Evolutionary conservation across 2,888 invertebrate genomes (phyloP).

Genomic region (Bimastos eiseni): DNA sequence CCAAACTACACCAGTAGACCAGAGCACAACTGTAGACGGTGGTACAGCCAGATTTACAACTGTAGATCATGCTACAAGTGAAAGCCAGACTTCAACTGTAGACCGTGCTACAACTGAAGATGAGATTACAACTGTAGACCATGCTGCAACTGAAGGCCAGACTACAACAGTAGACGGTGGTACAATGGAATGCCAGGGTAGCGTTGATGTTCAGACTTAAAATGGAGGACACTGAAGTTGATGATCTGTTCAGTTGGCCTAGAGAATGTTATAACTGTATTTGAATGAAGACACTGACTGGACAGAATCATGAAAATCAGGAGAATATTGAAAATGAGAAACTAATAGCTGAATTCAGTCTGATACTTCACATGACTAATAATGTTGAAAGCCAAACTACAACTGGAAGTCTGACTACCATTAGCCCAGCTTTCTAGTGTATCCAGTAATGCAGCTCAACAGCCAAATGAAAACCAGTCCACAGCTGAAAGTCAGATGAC

Average conservation of each 20-base stretch:
- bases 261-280: not conserved
- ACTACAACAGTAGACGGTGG: too few relatives aligned
- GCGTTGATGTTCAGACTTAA: not conserved
- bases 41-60: too few relatives aligned
- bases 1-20: too few relatives aligned
- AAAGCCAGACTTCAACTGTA: too few relatives aligned
- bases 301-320: not conserved
- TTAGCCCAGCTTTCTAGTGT: not conserved
- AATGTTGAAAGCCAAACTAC: too few relatives aligned
- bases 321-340: not conserved
- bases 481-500: conserved; percentile 9
- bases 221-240: not conserved
- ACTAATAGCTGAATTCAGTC: not conserved
- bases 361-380: too few relatives aligned
- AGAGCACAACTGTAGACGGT: too few relatives aligned
- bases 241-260: not conserved
- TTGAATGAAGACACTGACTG: not conserved
- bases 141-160: too few relatives aligned
- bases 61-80: too few relatives aligned
- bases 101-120: too few relatives aligned
- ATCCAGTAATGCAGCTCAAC: not conserved
- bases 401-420: not conserved
- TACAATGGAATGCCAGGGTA: not conserved
- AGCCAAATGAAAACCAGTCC: not conserved
- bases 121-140: too few relatives aligned